These are phyloP conservation scores for Galaxias olidus DNA, from an alignment of 2,797 vertebrate genomes.

Conservation along the genomic window DNA sequence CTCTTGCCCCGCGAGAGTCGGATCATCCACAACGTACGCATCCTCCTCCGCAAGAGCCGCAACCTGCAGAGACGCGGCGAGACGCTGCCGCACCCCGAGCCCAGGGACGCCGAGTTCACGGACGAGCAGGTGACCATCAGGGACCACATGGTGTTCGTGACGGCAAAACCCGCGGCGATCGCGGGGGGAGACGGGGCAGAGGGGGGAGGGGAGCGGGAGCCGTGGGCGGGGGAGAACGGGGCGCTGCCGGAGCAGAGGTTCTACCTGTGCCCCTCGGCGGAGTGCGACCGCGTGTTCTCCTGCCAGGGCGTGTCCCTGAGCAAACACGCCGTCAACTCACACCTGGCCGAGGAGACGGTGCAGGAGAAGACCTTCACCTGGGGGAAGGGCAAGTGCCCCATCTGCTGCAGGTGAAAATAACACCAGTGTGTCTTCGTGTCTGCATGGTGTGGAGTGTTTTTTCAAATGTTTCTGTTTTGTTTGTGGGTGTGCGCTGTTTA, in stretches of 20 bases:
- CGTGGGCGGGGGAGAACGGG: constrained; percentile 34
- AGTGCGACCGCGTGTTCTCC: constrained; percentile 78
- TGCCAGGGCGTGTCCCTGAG: constrained; percentile 74
- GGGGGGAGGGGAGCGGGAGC: neutral
- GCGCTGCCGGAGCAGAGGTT: constrained; percentile 37
- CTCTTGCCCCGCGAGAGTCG: constrained; percentile 37
- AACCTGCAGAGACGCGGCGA: constrained; percentile 24
- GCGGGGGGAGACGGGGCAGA: neutral
- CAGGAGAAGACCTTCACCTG: constrained; percentile 87
- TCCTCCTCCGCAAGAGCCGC: constrained; percentile 59
- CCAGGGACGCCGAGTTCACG: constrained; percentile 41
- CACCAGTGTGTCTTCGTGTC: neutral
- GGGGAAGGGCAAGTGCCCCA: constrained; percentile 88
- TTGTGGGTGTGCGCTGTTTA: no score
- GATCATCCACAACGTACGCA: constrained; percentile 67
- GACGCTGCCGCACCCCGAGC: no score
- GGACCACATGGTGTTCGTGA: constrained; percentile 55
- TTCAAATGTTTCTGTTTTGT: neutral
- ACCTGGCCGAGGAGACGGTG: constrained; percentile 84
- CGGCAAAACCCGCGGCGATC: constrained; percentile 14
- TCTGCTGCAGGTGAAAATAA: constrained; percentile 86
- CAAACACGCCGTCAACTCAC: constrained; percentile 86
- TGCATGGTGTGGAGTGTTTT: neutral
- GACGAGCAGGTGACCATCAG: constrained; percentile 65
- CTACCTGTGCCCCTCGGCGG: constrained; percentile 80